Evolutionary conservation across 2,888 invertebrate genomes (phyloP).

Genomic region (Apamea monoglypha): DNA sequence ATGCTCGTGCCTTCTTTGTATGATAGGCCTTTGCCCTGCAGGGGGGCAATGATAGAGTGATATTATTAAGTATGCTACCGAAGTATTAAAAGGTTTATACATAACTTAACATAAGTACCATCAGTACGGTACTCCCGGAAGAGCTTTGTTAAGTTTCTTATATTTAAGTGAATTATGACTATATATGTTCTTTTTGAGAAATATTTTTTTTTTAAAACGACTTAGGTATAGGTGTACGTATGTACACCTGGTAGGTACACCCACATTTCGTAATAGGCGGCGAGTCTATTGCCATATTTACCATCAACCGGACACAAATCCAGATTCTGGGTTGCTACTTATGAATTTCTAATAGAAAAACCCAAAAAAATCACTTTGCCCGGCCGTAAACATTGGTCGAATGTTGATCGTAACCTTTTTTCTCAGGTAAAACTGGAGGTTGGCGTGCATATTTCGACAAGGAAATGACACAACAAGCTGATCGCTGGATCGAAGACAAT

Average conservation of each 20-base stretch:
- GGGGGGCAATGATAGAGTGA: too few species aligned
- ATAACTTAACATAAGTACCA: neutral
- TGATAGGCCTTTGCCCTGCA: neutral
- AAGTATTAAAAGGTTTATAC: neutral
- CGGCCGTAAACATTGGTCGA: neutral
- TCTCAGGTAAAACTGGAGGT: slow-evolving; percentile 66
- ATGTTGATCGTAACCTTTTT: neutral
- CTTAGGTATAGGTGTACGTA: too few species aligned
- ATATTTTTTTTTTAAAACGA: too few species aligned
- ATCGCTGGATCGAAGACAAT: slow-evolving; percentile 92
- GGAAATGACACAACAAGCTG: slow-evolving; percentile 90
- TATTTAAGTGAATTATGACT: too few species aligned
- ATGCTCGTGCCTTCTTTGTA: too few species aligned
- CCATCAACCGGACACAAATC: neutral
- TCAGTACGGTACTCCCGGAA: neutral
- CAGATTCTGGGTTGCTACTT: neutral
- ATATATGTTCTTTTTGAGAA: too few species aligned
- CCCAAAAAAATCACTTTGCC: neutral
- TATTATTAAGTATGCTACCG: neutral
- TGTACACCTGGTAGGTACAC: neutral
- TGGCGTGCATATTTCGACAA: slow-evolving; percentile 92
- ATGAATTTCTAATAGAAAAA: neutral
- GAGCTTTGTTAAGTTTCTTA: too few species aligned
- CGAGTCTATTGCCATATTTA: neutral
- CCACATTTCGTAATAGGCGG: neutral